phyloP scores from a whole-genome alignment of 2,797 vertebrate species.

The Gastrophryne carolinensis region DNA sequence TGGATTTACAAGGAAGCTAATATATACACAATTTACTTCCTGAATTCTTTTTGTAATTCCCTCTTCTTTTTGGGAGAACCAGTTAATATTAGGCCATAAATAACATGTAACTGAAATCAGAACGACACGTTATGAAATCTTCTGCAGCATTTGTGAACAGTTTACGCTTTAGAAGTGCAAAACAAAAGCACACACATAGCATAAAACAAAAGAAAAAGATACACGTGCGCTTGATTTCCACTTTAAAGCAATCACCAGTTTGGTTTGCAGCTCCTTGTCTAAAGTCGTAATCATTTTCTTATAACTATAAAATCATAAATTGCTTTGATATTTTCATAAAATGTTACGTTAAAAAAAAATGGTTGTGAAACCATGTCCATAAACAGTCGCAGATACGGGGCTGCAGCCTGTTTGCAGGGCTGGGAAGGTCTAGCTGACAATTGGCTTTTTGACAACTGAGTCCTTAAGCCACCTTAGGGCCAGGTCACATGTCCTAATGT shows the following conservation, averaged over 20 bases:
- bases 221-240: slow-evolving; percentile 13
- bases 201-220: background rate
- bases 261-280: background rate
- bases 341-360: no score
- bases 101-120: background rate
- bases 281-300: background rate
- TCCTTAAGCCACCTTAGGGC: no score
- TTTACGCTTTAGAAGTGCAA: slow-evolving; percentile 1
- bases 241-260: slow-evolving; percentile 15
- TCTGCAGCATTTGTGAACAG: background rate
- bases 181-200: background rate
- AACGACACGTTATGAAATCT: background rate
- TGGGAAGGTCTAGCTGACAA: no score
- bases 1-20: no score
- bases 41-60: background rate
- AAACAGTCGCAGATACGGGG: no score
- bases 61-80: background rate
- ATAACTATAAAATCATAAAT: background rate
- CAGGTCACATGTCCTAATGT: no score
- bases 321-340: background rate
- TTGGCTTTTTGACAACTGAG: no score
- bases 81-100: background rate
- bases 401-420: no score
- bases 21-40: background rate
- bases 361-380: no score